Percentiles rank a stretch among this genome's conserved stretches.
Conservation (phyloP, 2,797 vertebrate genomes). For the Ptychobarbus kaznakovi region DNA sequence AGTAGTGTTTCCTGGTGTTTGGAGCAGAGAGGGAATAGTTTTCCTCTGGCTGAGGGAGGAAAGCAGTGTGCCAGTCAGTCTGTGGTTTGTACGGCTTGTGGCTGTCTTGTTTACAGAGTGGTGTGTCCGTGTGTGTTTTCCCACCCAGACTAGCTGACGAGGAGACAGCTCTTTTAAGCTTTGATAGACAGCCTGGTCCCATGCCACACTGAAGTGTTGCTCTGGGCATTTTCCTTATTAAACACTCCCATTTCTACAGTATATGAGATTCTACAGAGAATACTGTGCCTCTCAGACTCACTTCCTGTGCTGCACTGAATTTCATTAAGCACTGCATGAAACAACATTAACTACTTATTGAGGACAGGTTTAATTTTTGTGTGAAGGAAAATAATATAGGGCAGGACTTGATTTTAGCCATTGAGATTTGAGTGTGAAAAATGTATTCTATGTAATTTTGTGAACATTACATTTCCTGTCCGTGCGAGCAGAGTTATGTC, state of each 20-base stretch:
- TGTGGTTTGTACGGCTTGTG: constrained; percentile 77
- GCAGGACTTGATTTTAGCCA: not conserved
- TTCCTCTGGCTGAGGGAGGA: constrained; percentile 43
- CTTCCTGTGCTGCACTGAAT: not conserved
- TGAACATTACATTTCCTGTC: not conserved
- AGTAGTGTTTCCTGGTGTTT: constrained; percentile 32
- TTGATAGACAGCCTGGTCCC: constrained; percentile 44
- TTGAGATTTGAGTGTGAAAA: not conserved
- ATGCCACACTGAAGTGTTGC: constrained; percentile 14
- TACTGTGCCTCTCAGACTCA: not conserved
- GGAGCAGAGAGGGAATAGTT: constrained; percentile 47
- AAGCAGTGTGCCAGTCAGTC: constrained; percentile 49
- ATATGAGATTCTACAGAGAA: constrained; percentile 4
- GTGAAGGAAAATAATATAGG: not conserved
- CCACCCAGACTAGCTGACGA: constrained; percentile 27
- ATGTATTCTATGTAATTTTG: not conserved
- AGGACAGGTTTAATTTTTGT: not conserved
- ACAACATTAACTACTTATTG: not conserved
- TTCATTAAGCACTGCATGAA: constrained; percentile 16
- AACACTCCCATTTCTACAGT: constrained; percentile 22
- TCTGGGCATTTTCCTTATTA: constrained; percentile 38
- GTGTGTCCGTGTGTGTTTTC: constrained; percentile 49
- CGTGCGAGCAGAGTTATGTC: not conserved
- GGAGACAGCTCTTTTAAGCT: constrained; percentile 41
- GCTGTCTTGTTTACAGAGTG: constrained; percentile 69